phyloP scores from a whole-genome alignment of 2,113 vertebrate species.

The Myotis lucifugus region DNA sequence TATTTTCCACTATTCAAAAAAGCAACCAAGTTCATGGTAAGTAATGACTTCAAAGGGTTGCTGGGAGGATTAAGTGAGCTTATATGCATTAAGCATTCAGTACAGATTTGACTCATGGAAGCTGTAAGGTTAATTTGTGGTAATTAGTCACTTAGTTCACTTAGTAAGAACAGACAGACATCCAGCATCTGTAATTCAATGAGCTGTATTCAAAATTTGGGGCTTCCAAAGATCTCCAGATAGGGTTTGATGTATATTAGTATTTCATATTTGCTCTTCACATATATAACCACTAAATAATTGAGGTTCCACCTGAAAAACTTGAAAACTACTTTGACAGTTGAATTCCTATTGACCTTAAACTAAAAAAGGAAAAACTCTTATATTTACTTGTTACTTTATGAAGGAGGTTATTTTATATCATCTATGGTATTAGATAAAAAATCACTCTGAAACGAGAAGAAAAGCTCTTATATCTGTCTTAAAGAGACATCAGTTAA shows the following conservation, averaged over 20 bases:
- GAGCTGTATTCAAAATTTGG: slow-evolving; percentile 21
- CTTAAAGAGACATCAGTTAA: not conserved
- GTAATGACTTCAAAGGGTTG: not conserved
- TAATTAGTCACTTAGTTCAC: not conserved
- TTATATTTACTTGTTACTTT: not conserved
- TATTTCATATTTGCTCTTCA: not conserved
- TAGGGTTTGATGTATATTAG: not conserved
- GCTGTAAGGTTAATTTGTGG: not conserved
- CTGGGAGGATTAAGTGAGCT: slow-evolving; percentile 9
- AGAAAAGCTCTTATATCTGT: slow-evolving; percentile 7
- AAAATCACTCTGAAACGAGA: slow-evolving; percentile 24
- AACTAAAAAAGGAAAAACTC: not conserved
- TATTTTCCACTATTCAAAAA: slow-evolving; percentile 24
- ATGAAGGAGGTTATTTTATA: not conserved
- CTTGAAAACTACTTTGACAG: not conserved
- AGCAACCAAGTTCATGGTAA: not conserved
- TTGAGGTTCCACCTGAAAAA: slow-evolving; percentile 10
- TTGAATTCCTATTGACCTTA: not conserved
- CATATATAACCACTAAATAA: slow-evolving; percentile 33
- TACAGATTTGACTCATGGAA: slow-evolving; percentile 23
- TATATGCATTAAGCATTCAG: not conserved
- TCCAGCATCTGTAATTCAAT: slow-evolving; percentile 41
- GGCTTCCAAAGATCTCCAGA: slow-evolving; percentile 17
- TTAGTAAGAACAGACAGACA: slow-evolving; percentile 11
- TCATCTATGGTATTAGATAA: not conserved